phyloP scores from a whole-genome alignment of 2,797 vertebrate genomes.

The Vultur gryphus region DNA sequence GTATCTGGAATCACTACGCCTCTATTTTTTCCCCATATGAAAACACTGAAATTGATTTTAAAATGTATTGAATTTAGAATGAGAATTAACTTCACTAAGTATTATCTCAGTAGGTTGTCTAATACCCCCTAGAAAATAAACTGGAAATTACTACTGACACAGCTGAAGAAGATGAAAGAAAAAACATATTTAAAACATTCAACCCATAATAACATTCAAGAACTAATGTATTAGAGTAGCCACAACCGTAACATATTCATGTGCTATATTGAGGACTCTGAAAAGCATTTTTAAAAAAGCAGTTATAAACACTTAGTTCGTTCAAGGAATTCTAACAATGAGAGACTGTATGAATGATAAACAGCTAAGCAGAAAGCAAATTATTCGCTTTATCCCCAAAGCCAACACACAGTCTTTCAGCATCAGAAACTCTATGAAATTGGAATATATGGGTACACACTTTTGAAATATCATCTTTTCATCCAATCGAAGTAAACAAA shows the following conservation, averaged over 20 bases:
- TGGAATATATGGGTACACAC: background rate
- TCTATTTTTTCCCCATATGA: background rate
- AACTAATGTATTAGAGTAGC: background rate
- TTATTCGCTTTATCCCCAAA: background rate
- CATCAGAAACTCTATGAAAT: background rate
- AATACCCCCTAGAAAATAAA: background rate
- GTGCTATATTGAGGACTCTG: background rate
- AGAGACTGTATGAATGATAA: background rate
- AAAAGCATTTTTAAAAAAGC: conserved; percentile 15
- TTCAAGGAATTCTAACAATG: conserved; percentile 5
- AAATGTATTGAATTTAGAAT: background rate
- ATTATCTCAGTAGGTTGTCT: background rate
- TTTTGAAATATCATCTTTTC: conserved; percentile 18
- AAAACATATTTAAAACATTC: background rate
- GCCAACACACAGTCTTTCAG: background rate
- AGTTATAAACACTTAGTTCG: background rate
- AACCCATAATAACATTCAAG: background rate
- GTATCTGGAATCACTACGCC: background rate
- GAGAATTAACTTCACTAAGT: background rate
- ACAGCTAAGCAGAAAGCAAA: background rate
- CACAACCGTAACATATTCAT: background rate
- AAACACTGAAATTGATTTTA: background rate
- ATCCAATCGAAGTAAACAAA: conserved; percentile 22
- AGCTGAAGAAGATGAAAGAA: background rate
- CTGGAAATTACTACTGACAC: background rate